phyloP scores from a whole-genome alignment of 2,888 invertebrate species.

The Pterostichus madidus region DNA sequence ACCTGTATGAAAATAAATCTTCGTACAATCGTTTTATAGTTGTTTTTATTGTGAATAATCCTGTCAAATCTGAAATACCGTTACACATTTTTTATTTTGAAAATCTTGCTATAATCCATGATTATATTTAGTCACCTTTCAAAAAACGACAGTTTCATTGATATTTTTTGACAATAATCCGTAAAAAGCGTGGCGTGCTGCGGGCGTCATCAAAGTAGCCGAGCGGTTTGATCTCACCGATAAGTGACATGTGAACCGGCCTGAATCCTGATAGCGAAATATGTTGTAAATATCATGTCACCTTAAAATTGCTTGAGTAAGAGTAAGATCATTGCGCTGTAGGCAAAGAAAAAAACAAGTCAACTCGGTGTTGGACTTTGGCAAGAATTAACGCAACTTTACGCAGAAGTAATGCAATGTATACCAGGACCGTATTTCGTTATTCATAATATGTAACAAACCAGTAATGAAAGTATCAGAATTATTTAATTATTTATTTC shows the following conservation, averaged over 20 bases:
- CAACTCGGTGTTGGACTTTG: background rate
- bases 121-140: slow-evolving; percentile 21
- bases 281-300: slow-evolving; percentile 70
- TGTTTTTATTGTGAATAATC: background rate
- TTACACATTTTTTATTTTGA: slow-evolving; percentile 7
- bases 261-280: slow-evolving; percentile 72
- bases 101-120: slow-evolving; percentile 22
- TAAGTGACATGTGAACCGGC: slow-evolving; percentile 71
- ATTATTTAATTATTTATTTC: no score
- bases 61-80: slow-evolving; percentile 9
- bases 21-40: no score
- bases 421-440: no score
- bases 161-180: slow-evolving; percentile 35
- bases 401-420: background rate
- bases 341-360: background rate
- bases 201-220: slow-evolving; percentile 70
- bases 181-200: slow-evolving; percentile 11
- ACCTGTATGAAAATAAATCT: no score
- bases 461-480: no score
- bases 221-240: slow-evolving; percentile 70
- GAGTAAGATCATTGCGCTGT: slow-evolving; percentile 11
- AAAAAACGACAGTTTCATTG: slow-evolving; percentile 5
- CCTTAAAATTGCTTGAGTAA: slow-evolving; percentile 65
- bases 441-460: no score
- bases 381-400: background rate